Percentiles rank a stretch among this genome's conserved stretches.
Conservation (phyloP, 2,113 vertebrate genomes). For the Chionodraco myersi region DNA sequence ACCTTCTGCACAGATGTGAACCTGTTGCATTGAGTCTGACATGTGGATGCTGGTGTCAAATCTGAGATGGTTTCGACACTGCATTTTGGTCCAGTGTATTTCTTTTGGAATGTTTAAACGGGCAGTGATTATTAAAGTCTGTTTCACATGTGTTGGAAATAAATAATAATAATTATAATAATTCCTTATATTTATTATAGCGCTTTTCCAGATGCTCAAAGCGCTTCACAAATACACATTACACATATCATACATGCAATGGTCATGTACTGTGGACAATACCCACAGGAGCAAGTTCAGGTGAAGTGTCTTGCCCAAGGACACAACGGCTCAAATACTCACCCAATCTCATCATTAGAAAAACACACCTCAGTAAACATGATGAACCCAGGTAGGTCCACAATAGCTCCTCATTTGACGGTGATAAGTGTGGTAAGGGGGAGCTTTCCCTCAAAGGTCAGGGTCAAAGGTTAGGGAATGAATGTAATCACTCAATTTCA, state of each 20-base stretch:
- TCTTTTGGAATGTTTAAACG: neutral
- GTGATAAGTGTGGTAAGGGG: conserved; percentile 25
- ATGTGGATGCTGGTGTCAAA: neutral
- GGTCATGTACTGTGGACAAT: too few species aligned
- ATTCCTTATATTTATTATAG: too few species aligned
- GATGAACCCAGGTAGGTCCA: conserved; percentile 15
- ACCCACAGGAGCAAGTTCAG: too few species aligned
- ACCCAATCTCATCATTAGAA: neutral
- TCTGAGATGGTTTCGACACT: neutral
- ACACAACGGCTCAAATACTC: neutral
- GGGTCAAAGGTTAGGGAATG: conserved; percentile 43
- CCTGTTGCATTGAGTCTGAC: neutral
- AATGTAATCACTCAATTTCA: conserved; percentile 24
- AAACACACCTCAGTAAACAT: neutral
- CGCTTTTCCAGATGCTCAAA: too few species aligned
- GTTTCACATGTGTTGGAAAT: neutral
- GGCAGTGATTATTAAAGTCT: neutral
- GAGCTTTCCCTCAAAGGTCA: conserved; percentile 44
- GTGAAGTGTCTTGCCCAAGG: too few species aligned
- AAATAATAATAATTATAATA: too few species aligned
- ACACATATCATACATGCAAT: too few species aligned
- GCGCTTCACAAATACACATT: too few species aligned
- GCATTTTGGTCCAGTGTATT: neutral
- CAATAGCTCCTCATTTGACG: conserved; percentile 36
- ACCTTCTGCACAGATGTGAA: neutral